Conservation (phyloP, 2,888 invertebrate species). For the Lepetodrilus schrolli region DNA sequence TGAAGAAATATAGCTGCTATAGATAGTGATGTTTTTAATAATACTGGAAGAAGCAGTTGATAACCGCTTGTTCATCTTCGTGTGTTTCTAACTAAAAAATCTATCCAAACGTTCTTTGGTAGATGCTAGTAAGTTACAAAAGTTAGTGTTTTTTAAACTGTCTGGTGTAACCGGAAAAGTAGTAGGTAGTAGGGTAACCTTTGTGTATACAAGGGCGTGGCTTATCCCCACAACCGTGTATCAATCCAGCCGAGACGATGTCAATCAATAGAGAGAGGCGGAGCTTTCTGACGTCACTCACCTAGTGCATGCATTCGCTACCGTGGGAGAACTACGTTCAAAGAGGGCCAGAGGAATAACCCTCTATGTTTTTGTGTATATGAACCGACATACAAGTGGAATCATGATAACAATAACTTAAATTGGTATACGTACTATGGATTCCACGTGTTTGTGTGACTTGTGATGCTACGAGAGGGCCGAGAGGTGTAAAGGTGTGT, state of each 20-base stretch:
- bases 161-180: too few relatives aligned
- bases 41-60: too few relatives aligned
- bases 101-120: too few relatives aligned
- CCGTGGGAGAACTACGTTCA: slow-evolving; percentile 30
- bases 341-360: slow-evolving; percentile 6
- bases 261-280: slow-evolving; percentile 1
- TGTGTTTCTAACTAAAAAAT: too few relatives aligned
- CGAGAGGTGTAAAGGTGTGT: slow-evolving; percentile 3
- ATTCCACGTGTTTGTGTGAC: slow-evolving; percentile 14
- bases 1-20: too few relatives aligned
- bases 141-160: too few relatives aligned
- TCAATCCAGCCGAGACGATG: not conserved
- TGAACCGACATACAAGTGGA: slow-evolving; percentile 28
- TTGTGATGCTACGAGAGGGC: not conserved
- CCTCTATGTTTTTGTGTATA: too few relatives aligned
- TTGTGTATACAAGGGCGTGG: not conserved
- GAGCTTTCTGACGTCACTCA: slow-evolving; percentile 47
- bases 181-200: too few relatives aligned
- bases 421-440: not conserved
- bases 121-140: too few relatives aligned
- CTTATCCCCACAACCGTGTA: slow-evolving; percentile 1
- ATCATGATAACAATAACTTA: not conserved
- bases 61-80: too few relatives aligned
- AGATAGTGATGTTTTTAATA: too few relatives aligned
- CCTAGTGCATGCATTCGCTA: slow-evolving; percentile 44